Evolutionary conservation across 2,113 vertebrate species (phyloP).

Genomic region (Laticauda laticaudata): DNA sequence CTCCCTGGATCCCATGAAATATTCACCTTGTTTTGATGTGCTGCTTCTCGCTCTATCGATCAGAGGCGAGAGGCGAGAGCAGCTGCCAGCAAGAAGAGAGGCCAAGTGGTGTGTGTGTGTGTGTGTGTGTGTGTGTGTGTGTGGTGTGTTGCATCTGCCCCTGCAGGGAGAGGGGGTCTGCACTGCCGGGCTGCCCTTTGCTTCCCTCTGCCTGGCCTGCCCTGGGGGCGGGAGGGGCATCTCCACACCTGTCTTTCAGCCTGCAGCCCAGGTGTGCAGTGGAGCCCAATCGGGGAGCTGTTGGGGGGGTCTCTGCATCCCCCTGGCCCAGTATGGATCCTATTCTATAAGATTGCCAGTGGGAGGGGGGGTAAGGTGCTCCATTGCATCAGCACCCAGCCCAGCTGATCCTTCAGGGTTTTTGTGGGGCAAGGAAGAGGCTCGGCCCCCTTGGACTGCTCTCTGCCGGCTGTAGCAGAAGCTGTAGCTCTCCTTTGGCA

Average conservation of each 20-base stretch:
- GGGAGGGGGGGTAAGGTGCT: too few species aligned
- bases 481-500: neutral
- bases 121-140: too few species aligned
- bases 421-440: neutral
- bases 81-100: neutral
- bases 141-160: neutral
- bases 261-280: neutral
- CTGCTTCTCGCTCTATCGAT: conserved; percentile 59
- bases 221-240: neutral
- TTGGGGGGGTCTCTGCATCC: neutral
- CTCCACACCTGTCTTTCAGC: neutral
- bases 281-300: neutral
- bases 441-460: neutral
- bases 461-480: neutral
- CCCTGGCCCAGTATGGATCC: neutral
- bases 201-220: neutral
- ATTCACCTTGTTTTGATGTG: conserved; percentile 68
- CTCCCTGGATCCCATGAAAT: conserved; percentile 67
- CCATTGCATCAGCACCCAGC: neutral
- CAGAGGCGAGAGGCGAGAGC: neutral
- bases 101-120: neutral
- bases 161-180: neutral
- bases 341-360: neutral
- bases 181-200: neutral
- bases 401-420: neutral